Evolutionary conservation across 2,888 invertebrate species (phyloP).

Genomic region (Petrolisthes cinctipes): DNA sequence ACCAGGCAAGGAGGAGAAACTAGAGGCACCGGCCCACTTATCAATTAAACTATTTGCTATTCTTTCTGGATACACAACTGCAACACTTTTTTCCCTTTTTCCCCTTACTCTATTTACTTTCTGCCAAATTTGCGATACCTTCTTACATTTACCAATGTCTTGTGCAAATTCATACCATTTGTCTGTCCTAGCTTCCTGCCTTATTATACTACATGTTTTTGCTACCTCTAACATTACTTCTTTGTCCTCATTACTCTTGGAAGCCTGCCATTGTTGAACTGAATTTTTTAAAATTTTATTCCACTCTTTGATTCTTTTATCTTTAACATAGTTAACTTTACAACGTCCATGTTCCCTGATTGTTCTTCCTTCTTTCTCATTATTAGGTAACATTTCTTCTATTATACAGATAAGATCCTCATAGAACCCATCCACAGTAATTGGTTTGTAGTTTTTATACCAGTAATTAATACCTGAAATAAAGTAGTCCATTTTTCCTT

Average conservation of each 20-base stretch:
- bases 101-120: neutral
- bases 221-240: neutral
- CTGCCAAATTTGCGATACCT: neutral
- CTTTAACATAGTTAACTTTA: neutral
- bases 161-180: neutral
- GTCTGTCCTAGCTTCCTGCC: neutral
- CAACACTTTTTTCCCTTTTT: neutral
- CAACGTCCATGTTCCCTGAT: neutral
- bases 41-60: neutral
- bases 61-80: neutral
- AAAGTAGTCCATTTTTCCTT: neutral
- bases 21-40: neutral
- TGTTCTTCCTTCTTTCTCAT: neutral
- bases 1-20: neutral
- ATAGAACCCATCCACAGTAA: neutral
- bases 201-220: neutral
- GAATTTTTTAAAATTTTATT: neutral
- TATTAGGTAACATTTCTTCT: neutral
- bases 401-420: neutral
- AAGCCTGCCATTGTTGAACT: neutral
- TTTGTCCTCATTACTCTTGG: neutral
- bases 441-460: neutral
- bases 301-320: neutral
- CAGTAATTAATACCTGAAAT: neutral
- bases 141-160: neutral